Base-by-base conservation (phyloP, 1,140 invertebrate genomes). In the Papilio polyxenes region DNA sequence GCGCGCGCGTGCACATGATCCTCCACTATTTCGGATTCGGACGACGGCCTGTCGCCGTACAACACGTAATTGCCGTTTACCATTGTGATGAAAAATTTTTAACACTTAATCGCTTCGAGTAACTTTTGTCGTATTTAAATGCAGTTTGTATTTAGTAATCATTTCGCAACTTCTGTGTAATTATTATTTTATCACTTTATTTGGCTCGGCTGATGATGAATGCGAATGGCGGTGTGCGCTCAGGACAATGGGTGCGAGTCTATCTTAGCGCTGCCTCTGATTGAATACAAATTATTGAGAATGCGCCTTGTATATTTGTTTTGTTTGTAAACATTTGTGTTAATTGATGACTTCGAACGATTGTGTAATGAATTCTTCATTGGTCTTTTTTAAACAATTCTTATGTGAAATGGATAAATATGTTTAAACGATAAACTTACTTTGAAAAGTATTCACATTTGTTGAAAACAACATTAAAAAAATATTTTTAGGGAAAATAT, bases 31-130 rank as follows among this genome's bases (percentile, higher is more conserved):
- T 93, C 92, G 0, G 92, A 90, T 82, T 93, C 92, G 10, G 92
- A 92, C 37, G 89, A 87, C 77, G 93, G 92, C 80, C 89, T 88
- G 84, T 94, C 93, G 15, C 93, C 92, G 84, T 94, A 94, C 72
- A 94, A 75, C 23, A 93, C 87, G 76, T 94, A 94, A 82, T 94
- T 93, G 8, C 93, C 92, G 83, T 93, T 94, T 51, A 94, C 93
- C 93, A 94, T 94, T 87, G 89, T 92, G 85, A 65, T 79, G 51
- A 65, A 40, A 69, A 44, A 51, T 69, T 80, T 65, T 65, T 37
- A 80, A 80, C 75, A 80, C 59, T 69, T 49, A 80, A 62, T 80
- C 48, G 11, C 40, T 37, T 65, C 59, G 59, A 65, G 78, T 48
- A 48, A 23, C 37, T 79, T 48, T 78, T 75, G 69, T 74, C 65